These are phyloP conservation scores for Ptilonorhynchus violaceus DNA, from an alignment of 2,113 vertebrate genomes.

Conservation along the genomic window DNA sequence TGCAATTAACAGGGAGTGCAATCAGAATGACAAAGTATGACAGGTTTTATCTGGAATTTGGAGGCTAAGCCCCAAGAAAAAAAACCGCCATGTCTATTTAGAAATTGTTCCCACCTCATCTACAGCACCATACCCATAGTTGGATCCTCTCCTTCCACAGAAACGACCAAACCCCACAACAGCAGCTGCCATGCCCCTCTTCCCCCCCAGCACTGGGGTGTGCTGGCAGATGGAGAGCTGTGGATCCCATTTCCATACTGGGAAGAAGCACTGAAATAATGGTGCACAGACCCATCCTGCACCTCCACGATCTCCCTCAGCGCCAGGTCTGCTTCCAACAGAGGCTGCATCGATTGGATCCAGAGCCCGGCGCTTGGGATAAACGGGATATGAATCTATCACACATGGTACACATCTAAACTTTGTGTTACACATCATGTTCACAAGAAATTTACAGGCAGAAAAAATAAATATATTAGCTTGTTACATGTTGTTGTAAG, in stretches of 20 bases:
- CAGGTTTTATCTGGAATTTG: background rate
- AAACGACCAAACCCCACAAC: background rate
- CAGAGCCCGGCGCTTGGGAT: background rate
- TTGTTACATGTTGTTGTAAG: background rate
- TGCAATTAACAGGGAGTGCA: background rate
- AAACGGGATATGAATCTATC: background rate
- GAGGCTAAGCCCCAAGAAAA: background rate
- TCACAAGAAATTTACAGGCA: slow-evolving; percentile 19
- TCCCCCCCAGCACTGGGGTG: background rate
- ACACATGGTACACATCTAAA: background rate
- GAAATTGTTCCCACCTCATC: background rate
- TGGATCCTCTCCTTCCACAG: background rate
- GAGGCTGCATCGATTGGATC: background rate
- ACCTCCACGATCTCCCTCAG: background rate
- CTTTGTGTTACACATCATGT: background rate
- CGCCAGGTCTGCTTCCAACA: background rate
- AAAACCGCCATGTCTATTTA: background rate
- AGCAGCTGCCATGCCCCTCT: background rate
- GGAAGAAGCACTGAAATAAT: background rate
- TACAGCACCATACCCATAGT: background rate
- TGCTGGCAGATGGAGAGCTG: background rate
- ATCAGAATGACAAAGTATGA: background rate
- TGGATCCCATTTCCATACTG: background rate
- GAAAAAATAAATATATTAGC: background rate
- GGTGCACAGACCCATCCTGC: background rate